Evolutionary conservation across 2,888 invertebrate genomes (phyloP), one percentile per base, ranked within the genome.

Genomic region (Aleiodes leptofemur): DNA sequence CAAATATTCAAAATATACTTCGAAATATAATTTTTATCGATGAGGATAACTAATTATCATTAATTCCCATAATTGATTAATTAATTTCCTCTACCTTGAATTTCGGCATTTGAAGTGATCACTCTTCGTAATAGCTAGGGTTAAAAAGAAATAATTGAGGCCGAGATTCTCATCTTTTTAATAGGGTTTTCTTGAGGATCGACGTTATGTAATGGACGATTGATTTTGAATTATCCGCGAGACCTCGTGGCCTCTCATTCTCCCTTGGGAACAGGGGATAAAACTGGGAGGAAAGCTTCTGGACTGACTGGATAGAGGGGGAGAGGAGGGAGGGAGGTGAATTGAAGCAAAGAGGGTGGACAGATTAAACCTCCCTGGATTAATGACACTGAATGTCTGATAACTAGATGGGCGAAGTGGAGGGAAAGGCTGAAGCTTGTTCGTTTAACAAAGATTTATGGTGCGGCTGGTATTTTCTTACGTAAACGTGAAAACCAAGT

Each of bases 361-460:
- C 68, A 73, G 73, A 73, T 73, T 68, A 73, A 66, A 56, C 43
- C 68, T 7, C 50, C 73, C 38, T 56, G 43, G 72, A 56, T 72
- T 71, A 77, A 77, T 77, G 75, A 77, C 73, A 73, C 71, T 66
- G 73, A 77, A 66, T 76, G 70, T 50, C 76, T 56, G 73, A 77
- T 77, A 76, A 77, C 72, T 66, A 68, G 76, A 70, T 48, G 66
- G 59, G 55, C 38, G 38, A 38, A 38, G 38, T 38, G 38, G 43
- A 43, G 43, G 43, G 43, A 43, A 43, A 43, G 43, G 43, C 11
- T 43, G 43, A 43, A 43, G 59, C 66, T 71, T 76, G 75, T 77
- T 76, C 72, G 71, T 70, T 72, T 66, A 50, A 48, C 59, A 56
- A 77, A 77, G 73, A 76, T 77, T 77, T 73, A 77, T 71, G 59